Conservation (phyloP, 2,888 invertebrate species). For the Dicyrtomina minuta region DNA sequence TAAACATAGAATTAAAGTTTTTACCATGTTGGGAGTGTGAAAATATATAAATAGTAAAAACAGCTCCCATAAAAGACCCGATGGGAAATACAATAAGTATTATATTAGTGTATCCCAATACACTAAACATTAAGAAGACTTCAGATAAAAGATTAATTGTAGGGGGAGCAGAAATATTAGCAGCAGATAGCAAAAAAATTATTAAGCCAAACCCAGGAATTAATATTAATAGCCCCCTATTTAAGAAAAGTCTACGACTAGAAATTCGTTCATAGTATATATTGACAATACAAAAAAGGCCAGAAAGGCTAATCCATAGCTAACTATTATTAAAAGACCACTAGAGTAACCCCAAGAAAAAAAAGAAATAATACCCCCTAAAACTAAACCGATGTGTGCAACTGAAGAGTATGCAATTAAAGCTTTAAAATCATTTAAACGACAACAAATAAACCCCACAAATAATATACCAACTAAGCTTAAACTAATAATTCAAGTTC, state of each 20-base stretch:
- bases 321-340: conserved; percentile 59
- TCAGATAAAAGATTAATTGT: conserved; percentile 69
- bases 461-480: no score
- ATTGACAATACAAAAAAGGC: conserved; percentile 42
- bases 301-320: conserved; percentile 44
- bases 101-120: conserved; percentile 61
- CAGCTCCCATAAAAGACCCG: conserved; percentile 67
- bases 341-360: conserved; percentile 58
- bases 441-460: conserved; percentile 68
- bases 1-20: no score
- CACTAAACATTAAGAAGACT: conserved; percentile 66
- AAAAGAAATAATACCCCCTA: conserved; percentile 55
- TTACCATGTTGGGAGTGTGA: conserved; percentile 66
- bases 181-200: no score
- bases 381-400: conserved; percentile 68
- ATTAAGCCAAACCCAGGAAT: conserved; percentile 63
- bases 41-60: conserved; percentile 68
- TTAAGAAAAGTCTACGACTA: conserved; percentile 64
- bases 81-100: conserved; percentile 63
- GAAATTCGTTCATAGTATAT: conserved; percentile 37
- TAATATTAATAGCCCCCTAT: conserved; percentile 66
- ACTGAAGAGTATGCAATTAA: conserved; percentile 76
- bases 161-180: conserved; percentile 68
- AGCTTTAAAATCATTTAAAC: conserved; percentile 69
- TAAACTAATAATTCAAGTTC: conserved; percentile 60